Evolutionary conservation across 2,888 invertebrate species (phyloP), one percentile per base, ranked within the genome.

Genomic region (Mamestra brassicae): DNA sequence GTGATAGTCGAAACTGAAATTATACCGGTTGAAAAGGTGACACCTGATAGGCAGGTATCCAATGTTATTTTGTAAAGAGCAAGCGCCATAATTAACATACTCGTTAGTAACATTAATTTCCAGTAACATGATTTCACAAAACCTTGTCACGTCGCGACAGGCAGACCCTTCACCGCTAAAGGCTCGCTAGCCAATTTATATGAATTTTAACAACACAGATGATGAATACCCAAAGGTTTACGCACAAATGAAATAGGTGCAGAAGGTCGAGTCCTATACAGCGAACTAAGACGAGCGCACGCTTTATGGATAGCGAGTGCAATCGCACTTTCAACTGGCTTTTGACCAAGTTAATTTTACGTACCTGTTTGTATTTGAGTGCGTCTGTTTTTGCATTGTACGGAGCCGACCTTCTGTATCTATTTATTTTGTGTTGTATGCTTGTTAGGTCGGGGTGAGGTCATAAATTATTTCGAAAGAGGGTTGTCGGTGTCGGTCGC

Each of bases 381-480:
- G 11, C 2, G 36, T 11, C 4, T 15, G 1, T 54, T 54, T 69
- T 26, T 13, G 26, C 13, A 71, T 60, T 60, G 4, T 34, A 38
- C n/a, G 58, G 3, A 70, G 7, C 8, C 38, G 0, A 15, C 26
- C 71, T 75, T 75, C 75, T 75, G 79, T 50, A 4, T 3, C 6
- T 79, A 60, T 71, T 77, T 79, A 71, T 71, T 71, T 54, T 58
- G 79, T 71, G 52, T 13, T 71, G 78, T 70, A 76, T 75, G 68
- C 80, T 84, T 69, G 82, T 80, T 78, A 80, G 74, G 85, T 78
- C 65, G 76, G 75, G 84, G 72, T 65, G 74, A 68, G 73, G 76
- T 81, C 81, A 89, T 89, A 87, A 89, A 89, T 89, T 89, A 89
- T 89, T 87, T 80, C 78, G 45, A 79, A 80, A 81, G 78, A 78